Base-by-base conservation (phyloP, 2,797 vertebrate genomes). In the Agapornis canus region DNA sequence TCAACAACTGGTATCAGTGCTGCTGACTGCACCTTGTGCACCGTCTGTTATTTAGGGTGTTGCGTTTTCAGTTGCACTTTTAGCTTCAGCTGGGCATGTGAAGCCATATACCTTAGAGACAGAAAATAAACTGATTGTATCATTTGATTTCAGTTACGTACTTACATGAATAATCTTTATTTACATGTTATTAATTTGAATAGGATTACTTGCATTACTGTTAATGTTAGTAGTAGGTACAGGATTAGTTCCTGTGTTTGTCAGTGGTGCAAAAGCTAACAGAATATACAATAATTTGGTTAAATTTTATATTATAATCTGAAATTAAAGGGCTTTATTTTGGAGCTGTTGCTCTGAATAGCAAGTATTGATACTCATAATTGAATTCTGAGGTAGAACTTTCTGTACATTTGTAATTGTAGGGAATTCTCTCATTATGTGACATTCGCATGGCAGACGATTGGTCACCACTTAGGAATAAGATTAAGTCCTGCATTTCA, bases 401-500 rank as follows among this genome's bases (percentile, higher is more conserved):
- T 96, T 77, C 86, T 72, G 51, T 92, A 98, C 97, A 98, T 96
- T 97, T 96, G 25, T 94, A 92, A 98, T 96, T 96, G 90, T 96
- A 98, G 98, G 97, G 98, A 86, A 98, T 97, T 98, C 66, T 73
- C 40, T 69, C 98, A 97, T 95, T 98, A 98, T 87, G 89, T 95
- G 56, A 94, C 79, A 89, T 98, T 98, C 84, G 97, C 98, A 96
- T 98, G 98, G 79, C 98, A 98, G 96, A 98, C 98, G 95, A 98
- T 94, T 96, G 98, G 98, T 97, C 98, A 98, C 92, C 98, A 98
- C 32, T 96, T 98, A 86, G 98, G 97, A 90, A 98, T 98, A 31
- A 97, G 98, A 92, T 97, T 99, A 95, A 98, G 98, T 95, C 94
- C 98, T 92, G 97, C 97, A 79, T 99, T 99, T 97, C 97, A 98